phyloP scores from a whole-genome alignment of 2,113 vertebrate species.

The Callocephalon fimbriatum region DNA sequence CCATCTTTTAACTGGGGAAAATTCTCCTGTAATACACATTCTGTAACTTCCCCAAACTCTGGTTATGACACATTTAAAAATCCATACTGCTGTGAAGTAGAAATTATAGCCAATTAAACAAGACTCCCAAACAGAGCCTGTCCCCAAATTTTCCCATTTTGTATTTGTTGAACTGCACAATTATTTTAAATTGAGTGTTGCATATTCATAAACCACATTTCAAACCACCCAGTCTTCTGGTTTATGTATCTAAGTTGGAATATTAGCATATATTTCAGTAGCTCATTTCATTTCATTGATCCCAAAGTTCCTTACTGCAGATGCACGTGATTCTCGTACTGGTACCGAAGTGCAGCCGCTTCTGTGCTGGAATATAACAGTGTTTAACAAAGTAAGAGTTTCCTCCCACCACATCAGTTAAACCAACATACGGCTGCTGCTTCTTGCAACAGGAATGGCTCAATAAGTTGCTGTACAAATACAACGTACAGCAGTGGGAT shows the following conservation, averaged over 20 bases:
- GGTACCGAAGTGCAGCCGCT: not conserved
- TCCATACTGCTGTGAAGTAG: conserved; percentile 42
- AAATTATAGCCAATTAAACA: conserved; percentile 70
- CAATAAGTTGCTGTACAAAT: not conserved
- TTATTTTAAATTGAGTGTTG: conserved; percentile 73
- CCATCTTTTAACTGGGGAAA: conserved; percentile 24
- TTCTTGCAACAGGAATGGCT: conserved; percentile 2
- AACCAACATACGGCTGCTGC: conserved; percentile 24
- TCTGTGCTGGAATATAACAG: not conserved
- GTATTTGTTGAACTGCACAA: conserved; percentile 68
- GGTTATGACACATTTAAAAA: conserved; percentile 56
- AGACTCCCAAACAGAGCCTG: conserved; percentile 58
- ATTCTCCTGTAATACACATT: conserved; percentile 6
- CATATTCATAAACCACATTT: conserved; percentile 69
- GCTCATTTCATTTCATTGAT: conserved; percentile 64
- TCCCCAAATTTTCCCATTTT: conserved; percentile 61
- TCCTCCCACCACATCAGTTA: conserved; percentile 53
- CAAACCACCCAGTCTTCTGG: conserved; percentile 62
- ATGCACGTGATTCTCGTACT: not conserved
- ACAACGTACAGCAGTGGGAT: fast-evolving
- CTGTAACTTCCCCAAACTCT: conserved; percentile 46
- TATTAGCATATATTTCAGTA: conserved; percentile 64
- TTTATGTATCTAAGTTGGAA: conserved; percentile 63
- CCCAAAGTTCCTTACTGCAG: conserved; percentile 36
- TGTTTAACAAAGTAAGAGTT: conserved; percentile 31